Percentiles rank a stretch among this genome's conserved stretches.
phyloP scores from a whole-genome alignment of 2,113 vertebrate species.

The Suncus etruscus region DNA sequence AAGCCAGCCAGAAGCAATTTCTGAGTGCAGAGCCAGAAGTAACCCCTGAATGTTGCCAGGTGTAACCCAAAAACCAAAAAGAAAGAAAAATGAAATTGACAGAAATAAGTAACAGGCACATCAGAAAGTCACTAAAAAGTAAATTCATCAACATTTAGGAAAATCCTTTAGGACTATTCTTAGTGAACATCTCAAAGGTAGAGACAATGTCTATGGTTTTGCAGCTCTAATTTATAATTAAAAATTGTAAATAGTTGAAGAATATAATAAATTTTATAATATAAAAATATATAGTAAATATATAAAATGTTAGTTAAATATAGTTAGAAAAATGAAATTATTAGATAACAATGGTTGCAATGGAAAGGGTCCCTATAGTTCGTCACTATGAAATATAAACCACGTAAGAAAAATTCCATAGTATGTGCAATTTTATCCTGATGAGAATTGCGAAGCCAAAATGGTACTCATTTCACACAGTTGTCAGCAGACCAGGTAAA shows the following conservation, averaged over 20 bases:
- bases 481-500: not conserved
- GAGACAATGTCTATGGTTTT: not conserved
- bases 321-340: constrained; percentile 1
- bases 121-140: not conserved
- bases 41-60: too few species aligned
- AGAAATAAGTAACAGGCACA: not conserved
- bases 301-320: too few species aligned
- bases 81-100: not conserved
- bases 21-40: too few species aligned
- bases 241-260: too few species aligned
- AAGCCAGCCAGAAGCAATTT: too few species aligned
- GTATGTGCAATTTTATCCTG: not conserved
- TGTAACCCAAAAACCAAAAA: too few species aligned
- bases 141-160: not conserved
- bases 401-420: not conserved
- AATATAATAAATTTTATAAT: too few species aligned
- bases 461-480: rapidly evolving
- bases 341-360: not conserved
- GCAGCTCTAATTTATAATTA: not conserved
- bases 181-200: not conserved
- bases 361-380: not conserved
- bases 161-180: not conserved
- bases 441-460: not conserved
- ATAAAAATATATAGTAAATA: too few species aligned
- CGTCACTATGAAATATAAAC: not conserved